Percentiles rank a stretch among this genome's conserved stretches.
Conservation (phyloP, 2,113 vertebrate species). For the Siniperca knerii region DNA sequence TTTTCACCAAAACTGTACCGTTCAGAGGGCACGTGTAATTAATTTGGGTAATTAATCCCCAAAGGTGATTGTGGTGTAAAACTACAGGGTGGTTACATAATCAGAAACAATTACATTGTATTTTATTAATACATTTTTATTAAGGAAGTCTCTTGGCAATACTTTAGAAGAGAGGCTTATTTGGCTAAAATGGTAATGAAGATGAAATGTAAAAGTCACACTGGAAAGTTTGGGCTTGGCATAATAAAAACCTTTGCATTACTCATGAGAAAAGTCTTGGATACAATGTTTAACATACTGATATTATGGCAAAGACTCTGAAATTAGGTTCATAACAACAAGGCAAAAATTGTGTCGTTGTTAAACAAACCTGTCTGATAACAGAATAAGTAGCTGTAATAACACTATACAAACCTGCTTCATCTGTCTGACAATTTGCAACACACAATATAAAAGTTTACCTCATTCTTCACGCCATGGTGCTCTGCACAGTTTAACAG, state of each 20-base stretch:
- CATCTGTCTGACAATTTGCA: neutral
- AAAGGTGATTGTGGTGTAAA: neutral
- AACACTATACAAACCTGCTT: neutral
- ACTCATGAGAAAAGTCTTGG: neutral
- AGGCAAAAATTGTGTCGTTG: neutral
- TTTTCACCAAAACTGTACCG: conserved; percentile 16
- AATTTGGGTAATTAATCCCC: neutral
- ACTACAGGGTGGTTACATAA: neutral
- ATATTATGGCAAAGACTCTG: neutral
- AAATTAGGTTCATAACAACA: neutral
- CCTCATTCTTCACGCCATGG: conserved; percentile 24
- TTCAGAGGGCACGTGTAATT: conserved; percentile 5
- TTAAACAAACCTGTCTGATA: neutral
- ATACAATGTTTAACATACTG: neutral
- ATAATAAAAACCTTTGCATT: neutral
- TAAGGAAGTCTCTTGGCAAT: neutral
- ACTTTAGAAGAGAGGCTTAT: no score
- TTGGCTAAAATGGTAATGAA: neutral
- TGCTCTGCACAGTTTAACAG: conserved; percentile 45
- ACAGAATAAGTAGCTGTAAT: neutral
- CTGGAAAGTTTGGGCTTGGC: neutral
- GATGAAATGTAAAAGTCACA: neutral
- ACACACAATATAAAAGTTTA: conserved; percentile 24
- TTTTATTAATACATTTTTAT: conserved; percentile 3
- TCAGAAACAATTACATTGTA: neutral